Evolutionary conservation across 1,140 invertebrate genomes (phyloP), one percentile per base, ranked within the genome.

Genomic region (Drosophila serrata): DNA sequence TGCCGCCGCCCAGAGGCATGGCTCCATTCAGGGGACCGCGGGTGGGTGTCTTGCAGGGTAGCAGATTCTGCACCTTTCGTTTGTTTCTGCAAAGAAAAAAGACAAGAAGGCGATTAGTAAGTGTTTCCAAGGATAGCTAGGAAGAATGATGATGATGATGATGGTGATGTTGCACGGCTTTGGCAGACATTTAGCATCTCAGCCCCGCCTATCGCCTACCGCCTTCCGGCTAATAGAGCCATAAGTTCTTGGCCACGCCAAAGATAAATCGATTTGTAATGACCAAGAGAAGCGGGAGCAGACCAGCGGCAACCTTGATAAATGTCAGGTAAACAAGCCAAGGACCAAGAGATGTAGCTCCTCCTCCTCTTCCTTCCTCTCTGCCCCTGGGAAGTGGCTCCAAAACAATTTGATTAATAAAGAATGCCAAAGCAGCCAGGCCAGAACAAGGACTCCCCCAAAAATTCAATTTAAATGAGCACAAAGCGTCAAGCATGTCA

Each of bases 11-110:
- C 17, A 93, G 82, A 13, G 92, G 93, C 82, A 87, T 79, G 70
- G 69, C 91, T 48, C 82, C 92, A 31, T 92, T 94, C 61, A 93
- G 92, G 6, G 85, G 94, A 53, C 94, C 94, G 48, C 94, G 94
- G 19, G 94, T 95, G 37, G 95, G 95, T 46, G 94, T 95, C 92
- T 96, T 96, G 93, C 95, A 95, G 22, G 95, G 95, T 72, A 95
- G 93, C 74, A 96, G 94, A 76, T 95, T 95, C 93, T 95, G 95
- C 91, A 95, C 95, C 94, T 95, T 95, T 86, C 95, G 94, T 90
- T 96, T 95, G 91, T 96, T 95, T 91, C 95, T 96, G 94, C 93
- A 91, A 91, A 92, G 81, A 81, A 68, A 55, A 78, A 15, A 76
- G n/a, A 72, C 62, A 43, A 60, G 24, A 11, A 40, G 43, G 48